phyloP scores from a whole-genome alignment of 2,113 vertebrate species.

The Urocitellus parryii region DNA sequence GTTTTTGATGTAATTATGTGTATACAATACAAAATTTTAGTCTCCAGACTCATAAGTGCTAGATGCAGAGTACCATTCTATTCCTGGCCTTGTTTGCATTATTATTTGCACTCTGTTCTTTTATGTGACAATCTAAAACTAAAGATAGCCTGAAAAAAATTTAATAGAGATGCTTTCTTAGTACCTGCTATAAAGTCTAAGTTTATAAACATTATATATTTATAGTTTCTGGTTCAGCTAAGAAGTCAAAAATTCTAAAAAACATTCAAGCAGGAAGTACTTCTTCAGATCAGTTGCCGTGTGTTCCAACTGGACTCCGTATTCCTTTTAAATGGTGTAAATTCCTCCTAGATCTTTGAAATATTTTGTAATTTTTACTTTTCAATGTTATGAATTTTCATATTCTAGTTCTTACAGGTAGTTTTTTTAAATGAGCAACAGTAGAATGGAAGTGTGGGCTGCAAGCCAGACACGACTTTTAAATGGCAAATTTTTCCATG shows the following conservation, averaged over 20 bases:
- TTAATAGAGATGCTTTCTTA: neutral
- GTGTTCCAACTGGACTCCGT: neutral
- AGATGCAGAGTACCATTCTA: neutral
- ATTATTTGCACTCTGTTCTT: neutral
- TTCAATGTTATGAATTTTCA: neutral
- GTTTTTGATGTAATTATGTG: neutral
- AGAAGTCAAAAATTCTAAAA: constrained; percentile 28
- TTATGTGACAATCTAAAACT: neutral
- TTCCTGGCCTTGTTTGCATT: too few relatives aligned
- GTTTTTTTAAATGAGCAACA: neutral
- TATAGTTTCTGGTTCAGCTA: neutral
- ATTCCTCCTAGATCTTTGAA: neutral
- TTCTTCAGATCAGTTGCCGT: neutral
- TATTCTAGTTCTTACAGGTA: neutral
- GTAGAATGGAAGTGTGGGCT: neutral
- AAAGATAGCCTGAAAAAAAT: neutral
- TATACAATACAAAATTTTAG: neutral
- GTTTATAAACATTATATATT: neutral
- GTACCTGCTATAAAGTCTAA: neutral
- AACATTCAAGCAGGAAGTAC: neutral
- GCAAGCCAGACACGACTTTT: neutral
- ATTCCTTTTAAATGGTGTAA: neutral
- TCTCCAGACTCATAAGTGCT: neutral
- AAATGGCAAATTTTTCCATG: neutral
- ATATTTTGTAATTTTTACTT: neutral